Evolutionary conservation across 2,113 vertebrate genomes (phyloP), one percentile per base, ranked within the genome.

Genomic region (Chelonoidis abingdonii): DNA sequence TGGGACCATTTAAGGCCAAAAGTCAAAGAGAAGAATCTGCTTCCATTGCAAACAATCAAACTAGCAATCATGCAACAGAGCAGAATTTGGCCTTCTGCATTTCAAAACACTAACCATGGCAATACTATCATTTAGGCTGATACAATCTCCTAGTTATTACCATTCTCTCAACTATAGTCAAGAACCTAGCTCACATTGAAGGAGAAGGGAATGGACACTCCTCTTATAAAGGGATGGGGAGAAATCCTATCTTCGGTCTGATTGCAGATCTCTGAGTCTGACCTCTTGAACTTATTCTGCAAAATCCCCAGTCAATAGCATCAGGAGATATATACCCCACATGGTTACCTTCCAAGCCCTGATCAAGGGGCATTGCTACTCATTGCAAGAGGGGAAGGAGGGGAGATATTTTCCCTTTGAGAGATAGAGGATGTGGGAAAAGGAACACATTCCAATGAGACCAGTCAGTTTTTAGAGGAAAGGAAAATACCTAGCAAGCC

Each of bases 311-410:
- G 44, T 59, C 84, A 50, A 0, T 25, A 6, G 7, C 4, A 41
- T 16, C 49, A 38, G 12, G n/a, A 54, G 17, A 86, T 22, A 31
- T 75, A 44, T 75, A 75, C 50, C 49, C n/a, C 25, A 19, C n/a
- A 41, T 50, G 52, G n/a, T 35, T 84, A 35, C 11, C 27, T 49
- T 59, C 9, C 57, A 47, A 93, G 57, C 31, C 22, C 50, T 29
- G 78, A n/a, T 29, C 21, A 79, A 85, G 50, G 12, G 0, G 0
- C 19, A 22, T 0, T 0, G 88, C 29, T 0, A 88, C 29, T 14
- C 10, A 41, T 56, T 83, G 72, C 75, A 22, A 14, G 44, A 80
- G 72, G 31, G 2, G 27, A 84, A 69, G 19, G 87, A n/a, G 72
- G 53, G 72, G 89, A 83, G 8, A 27, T 25, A 12, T 25, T 86